These are phyloP conservation scores for Dryadula phaetusa DNA, from an alignment of 2,888 invertebrate genomes.

Conservation along the genomic window DNA sequence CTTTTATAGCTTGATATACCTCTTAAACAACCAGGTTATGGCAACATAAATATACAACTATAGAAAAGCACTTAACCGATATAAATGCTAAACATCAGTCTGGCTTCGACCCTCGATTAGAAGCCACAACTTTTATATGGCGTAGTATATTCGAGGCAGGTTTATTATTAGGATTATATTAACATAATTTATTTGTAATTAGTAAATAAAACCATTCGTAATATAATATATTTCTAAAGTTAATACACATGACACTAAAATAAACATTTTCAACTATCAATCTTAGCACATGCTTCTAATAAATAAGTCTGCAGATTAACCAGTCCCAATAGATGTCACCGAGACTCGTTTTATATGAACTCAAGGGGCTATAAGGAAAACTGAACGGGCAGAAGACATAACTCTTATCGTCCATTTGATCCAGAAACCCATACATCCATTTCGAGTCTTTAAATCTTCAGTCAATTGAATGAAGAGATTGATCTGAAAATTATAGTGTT, in stretches of 20 bases:
- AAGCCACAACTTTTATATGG: too few species aligned
- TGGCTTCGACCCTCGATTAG: too few species aligned
- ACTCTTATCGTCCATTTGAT: neutral
- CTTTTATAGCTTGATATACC: too few species aligned
- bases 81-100: too few species aligned
- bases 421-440: neutral
- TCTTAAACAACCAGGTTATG: too few species aligned
- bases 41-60: too few species aligned
- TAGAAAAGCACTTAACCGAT: too few species aligned
- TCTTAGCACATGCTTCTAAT: conserved; percentile 14
- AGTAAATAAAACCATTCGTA: too few species aligned
- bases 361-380: conserved; percentile 17
- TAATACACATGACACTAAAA: neutral
- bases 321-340: conserved; percentile 12
- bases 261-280: conserved; percentile 9
- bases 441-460: neutral
- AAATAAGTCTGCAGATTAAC: conserved; percentile 22
- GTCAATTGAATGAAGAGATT: neutral
- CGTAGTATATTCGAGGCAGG: too few species aligned
- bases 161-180: too few species aligned
- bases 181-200: too few species aligned
- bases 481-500: neutral
- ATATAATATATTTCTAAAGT: neutral
- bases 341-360: conserved; percentile 18
- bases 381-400: conserved; percentile 12